Evolutionary conservation across 2,113 vertebrate genomes (phyloP).

Genomic region (Electrona antarctica): DNA sequence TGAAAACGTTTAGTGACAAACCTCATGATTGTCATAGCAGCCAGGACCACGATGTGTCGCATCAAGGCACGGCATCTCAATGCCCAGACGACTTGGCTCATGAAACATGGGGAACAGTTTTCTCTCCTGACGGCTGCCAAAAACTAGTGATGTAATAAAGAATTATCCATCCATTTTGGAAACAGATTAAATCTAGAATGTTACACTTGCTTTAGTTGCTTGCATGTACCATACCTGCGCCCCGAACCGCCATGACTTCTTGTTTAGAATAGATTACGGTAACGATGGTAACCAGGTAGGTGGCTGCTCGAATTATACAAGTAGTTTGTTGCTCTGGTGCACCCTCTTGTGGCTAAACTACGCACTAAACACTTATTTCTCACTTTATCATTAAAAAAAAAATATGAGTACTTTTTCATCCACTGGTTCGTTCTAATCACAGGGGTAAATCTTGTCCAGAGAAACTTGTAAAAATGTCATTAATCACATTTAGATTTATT

Average conservation of each 20-base stretch:
- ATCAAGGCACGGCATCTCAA: constrained; percentile 40
- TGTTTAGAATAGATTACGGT: constrained; percentile 32
- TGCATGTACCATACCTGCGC: constrained; percentile 5
- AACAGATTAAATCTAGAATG: background rate
- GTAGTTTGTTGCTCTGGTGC: no score
- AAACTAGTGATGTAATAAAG: constrained; percentile 42
- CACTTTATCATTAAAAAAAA: no score
- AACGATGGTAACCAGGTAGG: constrained; percentile 47
- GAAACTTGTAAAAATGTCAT: background rate
- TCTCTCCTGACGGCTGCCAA: constrained; percentile 78
- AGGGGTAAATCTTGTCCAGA: no score
- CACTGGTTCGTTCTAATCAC: no score
- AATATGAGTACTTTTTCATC: no score
- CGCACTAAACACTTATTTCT: no score
- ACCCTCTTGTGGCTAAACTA: no score
- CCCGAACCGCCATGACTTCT: background rate
- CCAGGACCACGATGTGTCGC: constrained; percentile 77
- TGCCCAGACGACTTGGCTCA: constrained; percentile 72
- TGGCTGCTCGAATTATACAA: background rate
- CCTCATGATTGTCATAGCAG: constrained; percentile 74
- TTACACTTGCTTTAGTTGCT: background rate
- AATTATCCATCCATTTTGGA: background rate
- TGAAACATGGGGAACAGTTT: constrained; percentile 73
- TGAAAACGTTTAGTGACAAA: constrained; percentile 52
- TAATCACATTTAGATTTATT: constrained; percentile 26